phyloP scores from a whole-genome alignment of 2,888 invertebrate species.

The Malthinus flaveolus region DNA sequence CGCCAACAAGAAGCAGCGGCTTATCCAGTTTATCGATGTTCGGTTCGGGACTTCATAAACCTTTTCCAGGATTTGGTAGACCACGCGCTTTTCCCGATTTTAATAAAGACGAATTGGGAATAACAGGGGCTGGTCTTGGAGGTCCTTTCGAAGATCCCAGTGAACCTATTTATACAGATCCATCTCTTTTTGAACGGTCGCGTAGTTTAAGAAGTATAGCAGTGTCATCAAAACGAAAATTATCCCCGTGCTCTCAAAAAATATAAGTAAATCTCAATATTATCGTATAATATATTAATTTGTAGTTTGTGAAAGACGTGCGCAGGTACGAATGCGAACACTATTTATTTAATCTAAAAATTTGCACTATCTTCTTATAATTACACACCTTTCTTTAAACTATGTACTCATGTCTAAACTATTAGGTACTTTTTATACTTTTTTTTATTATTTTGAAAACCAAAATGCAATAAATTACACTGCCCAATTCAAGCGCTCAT shows the following conservation, averaged over 20 bases:
- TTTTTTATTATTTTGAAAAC: not conserved
- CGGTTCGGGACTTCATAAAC: slow-evolving; percentile 70
- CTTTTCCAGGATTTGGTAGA: slow-evolving; percentile 60
- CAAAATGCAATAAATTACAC: slow-evolving; percentile 17
- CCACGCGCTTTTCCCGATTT: slow-evolving; percentile 47
- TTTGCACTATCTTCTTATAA: not conserved
- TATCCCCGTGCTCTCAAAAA: slow-evolving; percentile 29
- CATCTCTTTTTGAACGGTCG: slow-evolving; percentile 85
- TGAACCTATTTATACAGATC: slow-evolving; percentile 92
- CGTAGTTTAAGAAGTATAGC: slow-evolving; percentile 71
- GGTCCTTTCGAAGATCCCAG: slow-evolving; percentile 81
- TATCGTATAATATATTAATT: not conserved
- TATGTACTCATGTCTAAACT: not conserved
- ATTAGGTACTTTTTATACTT: not conserved
- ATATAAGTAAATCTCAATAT: slow-evolving; percentile 13
- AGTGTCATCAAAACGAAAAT: slow-evolving; percentile 52
- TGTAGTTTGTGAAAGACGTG: slow-evolving; percentile 1
- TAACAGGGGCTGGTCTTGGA: slow-evolving; percentile 45
- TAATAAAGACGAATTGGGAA: slow-evolving; percentile 46
- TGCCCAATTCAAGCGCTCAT: slow-evolving; percentile 21
- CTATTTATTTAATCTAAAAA: not conserved
- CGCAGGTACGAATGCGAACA: not conserved
- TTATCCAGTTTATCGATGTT: slow-evolving; percentile 68
- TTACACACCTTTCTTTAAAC: not conserved
- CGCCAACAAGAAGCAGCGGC: slow-evolving; percentile 52